Evolutionary conservation across 2,113 vertebrate species (phyloP).

Genomic region (Phaethon lepturus): DNA sequence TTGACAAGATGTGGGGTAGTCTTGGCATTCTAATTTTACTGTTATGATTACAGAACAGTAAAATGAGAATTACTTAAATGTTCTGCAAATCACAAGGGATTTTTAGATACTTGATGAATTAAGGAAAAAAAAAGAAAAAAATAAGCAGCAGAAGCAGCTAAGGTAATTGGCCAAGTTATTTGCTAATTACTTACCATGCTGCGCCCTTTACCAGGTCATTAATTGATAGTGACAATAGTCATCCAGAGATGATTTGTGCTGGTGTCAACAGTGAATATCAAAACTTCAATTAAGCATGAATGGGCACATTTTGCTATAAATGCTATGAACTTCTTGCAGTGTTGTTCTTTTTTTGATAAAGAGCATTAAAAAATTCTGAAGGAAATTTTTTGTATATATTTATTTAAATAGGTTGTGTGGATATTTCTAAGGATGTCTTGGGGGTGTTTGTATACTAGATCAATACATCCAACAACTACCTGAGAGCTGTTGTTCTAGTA

Average conservation of each 20-base stretch:
- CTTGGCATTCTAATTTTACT: background rate
- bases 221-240: background rate
- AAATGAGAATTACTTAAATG: background rate
- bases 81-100: background rate
- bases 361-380: background rate
- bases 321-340: background rate
- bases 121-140: background rate
- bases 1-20: background rate
- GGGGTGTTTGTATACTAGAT: background rate
- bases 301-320: background rate
- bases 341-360: background rate
- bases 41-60: background rate
- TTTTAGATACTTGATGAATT: background rate
- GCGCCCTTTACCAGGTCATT: background rate
- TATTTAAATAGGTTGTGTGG: accelerated
- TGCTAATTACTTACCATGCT: background rate
- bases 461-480: background rate
- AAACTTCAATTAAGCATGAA: background rate
- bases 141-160: background rate
- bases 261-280: background rate
- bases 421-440: background rate
- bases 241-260: background rate
- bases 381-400: background rate
- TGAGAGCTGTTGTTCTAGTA: background rate
- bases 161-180: background rate